Conservation (phyloP, 2,888 invertebrate genomes). For the Drosophila tanythrix region DNA sequence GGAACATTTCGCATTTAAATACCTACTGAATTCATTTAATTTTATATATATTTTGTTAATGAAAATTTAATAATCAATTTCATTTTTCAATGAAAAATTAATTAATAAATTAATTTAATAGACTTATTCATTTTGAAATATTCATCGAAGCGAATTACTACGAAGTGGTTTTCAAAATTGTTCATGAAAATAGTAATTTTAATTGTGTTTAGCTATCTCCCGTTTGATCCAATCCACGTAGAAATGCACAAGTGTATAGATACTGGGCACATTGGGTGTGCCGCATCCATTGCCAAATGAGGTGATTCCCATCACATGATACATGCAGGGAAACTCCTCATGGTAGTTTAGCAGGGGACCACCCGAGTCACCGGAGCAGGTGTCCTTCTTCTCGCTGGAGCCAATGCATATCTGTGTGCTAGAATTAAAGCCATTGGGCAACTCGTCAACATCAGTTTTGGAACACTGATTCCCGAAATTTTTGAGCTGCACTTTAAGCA, state of each 20-base stretch:
- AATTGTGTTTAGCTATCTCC: constrained; percentile 35
- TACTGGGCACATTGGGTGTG: constrained; percentile 63
- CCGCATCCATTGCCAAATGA: constrained; percentile 70
- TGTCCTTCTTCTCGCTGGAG: constrained; percentile 68
- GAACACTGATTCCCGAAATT: constrained; percentile 76
- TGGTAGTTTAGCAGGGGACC: constrained; percentile 76
- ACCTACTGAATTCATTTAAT: neutral
- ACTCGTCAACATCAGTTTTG: constrained; percentile 40
- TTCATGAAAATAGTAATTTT: neutral
- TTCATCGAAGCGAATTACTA: neutral
- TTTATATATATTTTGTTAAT: neutral
- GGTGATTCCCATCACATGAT: constrained; percentile 75
- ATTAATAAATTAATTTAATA: neutral
- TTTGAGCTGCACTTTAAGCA: constrained; percentile 86
- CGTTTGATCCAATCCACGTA: constrained; percentile 74
- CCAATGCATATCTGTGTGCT: constrained; percentile 74
- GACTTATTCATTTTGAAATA: neutral
- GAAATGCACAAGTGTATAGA: constrained; percentile 73
- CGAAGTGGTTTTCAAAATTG: neutral
- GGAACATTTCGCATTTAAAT: neutral
- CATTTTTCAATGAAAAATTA: no score
- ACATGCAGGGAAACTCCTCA: constrained; percentile 70
- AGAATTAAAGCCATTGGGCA: constrained; percentile 63
- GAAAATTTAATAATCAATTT: no score
- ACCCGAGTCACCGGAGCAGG: constrained; percentile 81